phyloP scores from a whole-genome alignment of 2,888 invertebrate species.

The Helleia helle region DNA sequence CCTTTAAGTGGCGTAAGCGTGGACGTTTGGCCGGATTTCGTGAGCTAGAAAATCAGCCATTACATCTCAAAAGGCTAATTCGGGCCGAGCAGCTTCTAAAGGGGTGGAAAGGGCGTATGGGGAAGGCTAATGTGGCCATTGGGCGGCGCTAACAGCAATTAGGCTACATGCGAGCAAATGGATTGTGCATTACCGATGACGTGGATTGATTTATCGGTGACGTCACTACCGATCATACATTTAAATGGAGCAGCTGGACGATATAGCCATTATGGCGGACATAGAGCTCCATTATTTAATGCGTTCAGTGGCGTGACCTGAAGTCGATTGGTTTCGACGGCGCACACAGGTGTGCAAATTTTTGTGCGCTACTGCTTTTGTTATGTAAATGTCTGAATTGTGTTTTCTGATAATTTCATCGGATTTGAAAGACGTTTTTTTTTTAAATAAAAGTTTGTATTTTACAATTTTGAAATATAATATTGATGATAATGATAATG shows the following conservation, averaged over 20 bases:
- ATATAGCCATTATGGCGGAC: conserved; percentile 53
- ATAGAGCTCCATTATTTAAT: conserved; percentile 40
- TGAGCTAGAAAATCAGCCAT: conserved; percentile 73
- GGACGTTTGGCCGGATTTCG: conserved; percentile 65
- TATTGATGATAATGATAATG: too few relatives aligned
- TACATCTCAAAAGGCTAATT: conserved; percentile 54
- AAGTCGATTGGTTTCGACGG: conserved; percentile 40
- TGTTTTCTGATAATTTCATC: too few relatives aligned
- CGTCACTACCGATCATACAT: conserved; percentile 34
- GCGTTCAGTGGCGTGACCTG: conserved; percentile 43
- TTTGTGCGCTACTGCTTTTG: background rate
- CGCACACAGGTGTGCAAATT: conserved; percentile 29
- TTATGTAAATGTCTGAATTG: background rate
- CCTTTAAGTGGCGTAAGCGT: conserved; percentile 73
- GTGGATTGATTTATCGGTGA: conserved; percentile 64
- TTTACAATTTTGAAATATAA: too few relatives aligned
- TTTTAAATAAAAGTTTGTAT: too few relatives aligned
- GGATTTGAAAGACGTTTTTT: too few relatives aligned
- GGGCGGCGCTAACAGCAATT: conserved; percentile 71
- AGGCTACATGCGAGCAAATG: conserved; percentile 64
- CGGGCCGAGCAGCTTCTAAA: conserved; percentile 34
- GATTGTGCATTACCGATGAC: conserved; percentile 68
- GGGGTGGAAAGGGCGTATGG: conserved; percentile 34
- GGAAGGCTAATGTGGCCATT: conserved; percentile 62
- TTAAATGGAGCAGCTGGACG: conserved; percentile 37